These are phyloP conservation scores for Mormyrus lacerda DNA, from an alignment of 2,113 vertebrate species.

Conservation along the genomic window DNA sequence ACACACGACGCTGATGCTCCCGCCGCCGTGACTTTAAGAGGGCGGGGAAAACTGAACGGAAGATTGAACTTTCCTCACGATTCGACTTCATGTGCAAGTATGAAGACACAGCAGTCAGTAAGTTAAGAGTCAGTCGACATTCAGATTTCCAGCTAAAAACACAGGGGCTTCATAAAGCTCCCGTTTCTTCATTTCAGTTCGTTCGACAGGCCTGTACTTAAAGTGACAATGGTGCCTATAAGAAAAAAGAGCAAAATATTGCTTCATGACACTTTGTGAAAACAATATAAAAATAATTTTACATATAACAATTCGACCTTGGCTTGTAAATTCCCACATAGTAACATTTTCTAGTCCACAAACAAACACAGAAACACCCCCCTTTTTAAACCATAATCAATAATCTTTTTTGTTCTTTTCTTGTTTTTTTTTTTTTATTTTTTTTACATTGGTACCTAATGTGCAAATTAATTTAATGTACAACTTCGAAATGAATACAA, in stretches of 20 bases:
- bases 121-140: not conserved
- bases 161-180: not conserved
- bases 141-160: not conserved
- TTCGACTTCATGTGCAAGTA: not conserved
- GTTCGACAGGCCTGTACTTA: constrained; percentile 30
- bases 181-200: not conserved
- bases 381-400: constrained; percentile 69
- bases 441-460: constrained; percentile 68
- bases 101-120: not conserved
- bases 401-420: constrained; percentile 51
- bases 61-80: not conserved
- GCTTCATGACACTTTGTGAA: constrained; percentile 62
- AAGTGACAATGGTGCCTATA: constrained; percentile 56
- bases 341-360: constrained; percentile 57
- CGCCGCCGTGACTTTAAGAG: not conserved
- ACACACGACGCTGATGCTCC: not conserved
- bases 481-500: constrained; percentile 68
- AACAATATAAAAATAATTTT: constrained; percentile 74
- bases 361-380: constrained; percentile 65
- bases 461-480: constrained; percentile 74
- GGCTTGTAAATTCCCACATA: constrained; percentile 62
- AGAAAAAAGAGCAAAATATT: constrained; percentile 59
- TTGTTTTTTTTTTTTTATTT: constrained; percentile 56
- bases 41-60: not conserved
- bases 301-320: constrained; percentile 64